Percentiles rank a stretch among this genome's conserved stretches.
Conservation (phyloP, 2,888 invertebrate genomes). For the Tanypteryx hageni region DNA sequence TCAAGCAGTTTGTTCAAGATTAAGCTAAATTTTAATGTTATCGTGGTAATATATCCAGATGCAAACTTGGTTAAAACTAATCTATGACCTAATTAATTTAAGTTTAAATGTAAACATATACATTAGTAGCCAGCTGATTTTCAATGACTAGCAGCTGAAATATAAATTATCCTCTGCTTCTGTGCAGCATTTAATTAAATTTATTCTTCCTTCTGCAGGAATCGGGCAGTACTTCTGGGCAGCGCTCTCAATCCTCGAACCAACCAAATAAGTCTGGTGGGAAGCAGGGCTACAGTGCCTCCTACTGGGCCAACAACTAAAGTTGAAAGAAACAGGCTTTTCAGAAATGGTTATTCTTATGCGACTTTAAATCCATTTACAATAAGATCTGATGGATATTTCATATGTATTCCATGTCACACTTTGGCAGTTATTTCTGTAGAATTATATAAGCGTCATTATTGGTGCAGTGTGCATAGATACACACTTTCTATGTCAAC, state of each 20-base stretch:
- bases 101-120: too few species aligned
- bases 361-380: conserved; percentile 60
- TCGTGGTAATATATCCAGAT: too few species aligned
- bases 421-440: conserved; percentile 62
- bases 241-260: conserved; percentile 77
- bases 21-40: too few species aligned
- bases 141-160: too few species aligned
- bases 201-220: conserved; percentile 75
- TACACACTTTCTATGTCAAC: conserved; percentile 61
- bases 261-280: conserved; percentile 77
- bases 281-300: conserved; percentile 78
- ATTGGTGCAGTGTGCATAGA: conserved; percentile 63
- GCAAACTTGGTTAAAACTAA: too few species aligned
- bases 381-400: conserved; percentile 62
- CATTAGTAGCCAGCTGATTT: too few species aligned
- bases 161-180: background rate
- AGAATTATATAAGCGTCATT: conserved; percentile 58
- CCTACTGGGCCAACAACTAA: conserved; percentile 70
- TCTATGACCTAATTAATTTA: too few species aligned
- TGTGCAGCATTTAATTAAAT: conserved; percentile 65
- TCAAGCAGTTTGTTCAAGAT: too few species aligned
- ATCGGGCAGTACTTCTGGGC: conserved; percentile 77
- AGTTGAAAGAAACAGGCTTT: conserved; percentile 36
- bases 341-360: conserved; percentile 50
- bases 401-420: conserved; percentile 64